Percentiles rank a stretch among this genome's conserved stretches.
These are phyloP conservation scores for Dufourea novaeangliae DNA, from an alignment of 1,140 invertebrate species.

Conservation along the genomic window DNA sequence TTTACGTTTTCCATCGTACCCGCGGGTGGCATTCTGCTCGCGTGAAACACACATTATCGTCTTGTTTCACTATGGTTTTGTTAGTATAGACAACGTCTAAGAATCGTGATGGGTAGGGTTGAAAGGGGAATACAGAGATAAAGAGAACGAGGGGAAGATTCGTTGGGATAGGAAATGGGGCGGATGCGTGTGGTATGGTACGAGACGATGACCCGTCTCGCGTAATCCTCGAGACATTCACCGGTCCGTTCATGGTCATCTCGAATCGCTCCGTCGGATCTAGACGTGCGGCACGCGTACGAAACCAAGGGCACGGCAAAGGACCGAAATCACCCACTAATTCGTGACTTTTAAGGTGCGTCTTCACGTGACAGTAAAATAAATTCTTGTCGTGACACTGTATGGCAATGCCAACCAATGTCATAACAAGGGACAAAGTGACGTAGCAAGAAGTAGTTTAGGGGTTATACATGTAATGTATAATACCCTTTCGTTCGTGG, in stretches of 20 bases:
- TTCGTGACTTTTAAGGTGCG: not conserved
- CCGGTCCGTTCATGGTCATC: slow-evolving; percentile 34
- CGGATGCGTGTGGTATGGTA: slow-evolving; percentile 35
- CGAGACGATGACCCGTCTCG: slow-evolving; percentile 74
- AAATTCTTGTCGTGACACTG: too few relatives aligned
- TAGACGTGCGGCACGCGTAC: not conserved
- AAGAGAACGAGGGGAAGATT: not conserved
- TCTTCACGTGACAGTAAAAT: too few relatives aligned
- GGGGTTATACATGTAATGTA: too few relatives aligned
- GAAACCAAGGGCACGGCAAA: not conserved
- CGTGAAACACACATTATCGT: too few relatives aligned
- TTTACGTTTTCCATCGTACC: slow-evolving; percentile 51
- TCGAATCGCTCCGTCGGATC: not conserved
- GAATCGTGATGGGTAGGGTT: too few relatives aligned
- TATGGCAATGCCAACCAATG: too few relatives aligned
- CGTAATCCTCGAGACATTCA: too few relatives aligned
- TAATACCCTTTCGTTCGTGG: too few relatives aligned
- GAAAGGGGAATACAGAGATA: not conserved
- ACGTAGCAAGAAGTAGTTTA: too few relatives aligned
- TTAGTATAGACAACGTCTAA: too few relatives aligned
- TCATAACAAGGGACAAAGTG: too few relatives aligned
- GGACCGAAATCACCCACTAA: not conserved
- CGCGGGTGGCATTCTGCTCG: slow-evolving; percentile 47
- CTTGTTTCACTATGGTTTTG: too few relatives aligned
- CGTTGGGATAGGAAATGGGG: not conserved